These are phyloP conservation scores for Phalanger gymnotis DNA, from an alignment of 2,797 vertebrate genomes.

Conservation along the genomic window DNA sequence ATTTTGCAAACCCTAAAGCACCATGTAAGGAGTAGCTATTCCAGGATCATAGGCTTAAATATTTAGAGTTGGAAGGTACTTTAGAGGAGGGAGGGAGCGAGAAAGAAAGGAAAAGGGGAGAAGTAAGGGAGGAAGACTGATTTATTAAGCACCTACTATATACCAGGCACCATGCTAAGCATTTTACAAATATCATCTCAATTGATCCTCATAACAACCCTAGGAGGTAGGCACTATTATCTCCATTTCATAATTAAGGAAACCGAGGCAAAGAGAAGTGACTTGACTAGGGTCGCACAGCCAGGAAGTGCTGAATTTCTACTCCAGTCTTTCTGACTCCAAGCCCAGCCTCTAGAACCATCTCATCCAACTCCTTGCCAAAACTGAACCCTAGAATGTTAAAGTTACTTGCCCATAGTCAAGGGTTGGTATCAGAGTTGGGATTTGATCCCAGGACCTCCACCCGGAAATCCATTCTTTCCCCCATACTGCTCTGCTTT, in stretches of 20 bases:
- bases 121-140: not conserved
- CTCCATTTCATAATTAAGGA: not conserved
- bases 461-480: not conserved
- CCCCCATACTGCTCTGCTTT: not conserved
- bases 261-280: slow-evolving; percentile 9
- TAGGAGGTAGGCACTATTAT: not conserved
- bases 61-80: not conserved
- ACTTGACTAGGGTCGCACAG: not conserved
- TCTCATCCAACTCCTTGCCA: not conserved
- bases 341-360: not conserved
- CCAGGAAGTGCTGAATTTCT: not conserved
- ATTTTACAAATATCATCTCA: slow-evolving; percentile 3
- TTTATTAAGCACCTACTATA: not conserved
- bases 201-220: not conserved
- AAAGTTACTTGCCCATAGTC: slow-evolving; percentile 28
- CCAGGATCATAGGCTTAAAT: not conserved
- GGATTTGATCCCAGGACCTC: not conserved
- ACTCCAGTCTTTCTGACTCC: not conserved
- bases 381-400: not conserved
- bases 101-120: not conserved
- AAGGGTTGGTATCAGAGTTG: not conserved
- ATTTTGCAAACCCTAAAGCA: not conserved
- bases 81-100: not conserved
- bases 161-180: not conserved
- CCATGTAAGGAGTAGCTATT: not conserved